phyloP scores from a whole-genome alignment of 2,113 vertebrate genomes.

The Egretta garzetta region DNA sequence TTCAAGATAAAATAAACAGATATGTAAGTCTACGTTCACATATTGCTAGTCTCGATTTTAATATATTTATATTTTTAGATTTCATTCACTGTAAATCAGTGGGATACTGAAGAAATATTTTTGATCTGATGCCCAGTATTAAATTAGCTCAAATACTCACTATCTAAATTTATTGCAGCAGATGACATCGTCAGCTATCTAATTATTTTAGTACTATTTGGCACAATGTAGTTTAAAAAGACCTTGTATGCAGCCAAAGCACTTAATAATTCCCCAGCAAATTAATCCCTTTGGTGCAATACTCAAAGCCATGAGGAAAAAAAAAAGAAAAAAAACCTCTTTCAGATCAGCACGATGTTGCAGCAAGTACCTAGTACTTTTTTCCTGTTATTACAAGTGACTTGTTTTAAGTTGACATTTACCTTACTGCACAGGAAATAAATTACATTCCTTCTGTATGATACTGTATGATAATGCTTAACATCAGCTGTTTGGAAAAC shows the following conservation, averaged over 20 bases:
- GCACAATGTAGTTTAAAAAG: conserved; percentile 53
- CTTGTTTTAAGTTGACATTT: neutral
- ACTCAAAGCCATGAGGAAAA: neutral
- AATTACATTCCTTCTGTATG: neutral
- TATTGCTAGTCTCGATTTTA: neutral
- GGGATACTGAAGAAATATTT: conserved; percentile 1
- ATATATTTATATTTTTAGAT: conserved; percentile 26
- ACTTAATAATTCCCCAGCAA: conserved; percentile 58
- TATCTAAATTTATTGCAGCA: conserved; percentile 61
- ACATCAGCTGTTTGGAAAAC: neutral
- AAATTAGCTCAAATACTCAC: conserved; percentile 51
- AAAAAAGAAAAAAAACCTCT: neutral
- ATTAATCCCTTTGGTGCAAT: conserved; percentile 62
- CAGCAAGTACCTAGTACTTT: neutral
- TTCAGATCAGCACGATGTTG: conserved; percentile 2
- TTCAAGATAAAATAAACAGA: neutral
- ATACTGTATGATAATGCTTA: neutral
- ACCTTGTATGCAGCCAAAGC: conserved; percentile 20
- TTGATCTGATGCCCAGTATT: conserved; percentile 46
- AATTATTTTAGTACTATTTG: conserved; percentile 64
- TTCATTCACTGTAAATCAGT: conserved; percentile 5
- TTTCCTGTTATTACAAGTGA: neutral
- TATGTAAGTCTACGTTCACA: neutral
- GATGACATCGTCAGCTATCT: conserved; percentile 41
- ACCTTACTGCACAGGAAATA: neutral